These are phyloP conservation scores for Caenorhabditis sp. DNA, from an alignment of 2,888 invertebrate species.

Conservation along the genomic window DNA sequence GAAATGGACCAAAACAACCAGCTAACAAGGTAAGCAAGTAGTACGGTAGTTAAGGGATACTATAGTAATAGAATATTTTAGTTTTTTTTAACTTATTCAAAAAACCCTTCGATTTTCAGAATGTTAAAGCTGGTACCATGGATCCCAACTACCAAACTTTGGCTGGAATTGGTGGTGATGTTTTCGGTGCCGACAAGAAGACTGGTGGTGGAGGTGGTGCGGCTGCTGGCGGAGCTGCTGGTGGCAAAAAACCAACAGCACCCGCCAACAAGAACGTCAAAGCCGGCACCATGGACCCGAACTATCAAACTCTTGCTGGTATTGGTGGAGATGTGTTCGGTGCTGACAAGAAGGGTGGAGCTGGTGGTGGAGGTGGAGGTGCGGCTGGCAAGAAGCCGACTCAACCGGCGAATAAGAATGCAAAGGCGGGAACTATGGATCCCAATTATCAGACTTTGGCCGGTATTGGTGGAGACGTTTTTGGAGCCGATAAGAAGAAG, in stretches of 20 bases:
- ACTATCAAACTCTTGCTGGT: conserved; percentile 31
- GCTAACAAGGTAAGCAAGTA: conserved; percentile 6
- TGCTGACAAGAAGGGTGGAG: conserved; percentile 9
- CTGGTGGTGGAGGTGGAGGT: conserved; percentile 8
- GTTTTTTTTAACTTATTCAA: too few species aligned
- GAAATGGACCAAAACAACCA: conserved; percentile 1
- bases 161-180: neutral
- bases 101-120: neutral
- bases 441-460: conserved; percentile 42
- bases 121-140: neutral
- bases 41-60: too few species aligned
- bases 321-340: conserved; percentile 25
- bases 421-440: conserved; percentile 31
- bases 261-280: conserved; percentile 13
- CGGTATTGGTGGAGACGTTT: conserved; percentile 34
- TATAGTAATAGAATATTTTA: too few species aligned
- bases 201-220: neutral
- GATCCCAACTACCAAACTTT: conserved; percentile 7
- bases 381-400: conserved; percentile 19
- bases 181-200: conserved; percentile 6
- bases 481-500: conserved; percentile 32
- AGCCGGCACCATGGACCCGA: conserved; percentile 29
- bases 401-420: conserved; percentile 22
- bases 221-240: neutral
- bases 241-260: neutral